Percentiles rank a stretch among this genome's conserved stretches.
phyloP scores from a whole-genome alignment of 2,888 invertebrate species.

The Dioctria rufipes region DNA sequence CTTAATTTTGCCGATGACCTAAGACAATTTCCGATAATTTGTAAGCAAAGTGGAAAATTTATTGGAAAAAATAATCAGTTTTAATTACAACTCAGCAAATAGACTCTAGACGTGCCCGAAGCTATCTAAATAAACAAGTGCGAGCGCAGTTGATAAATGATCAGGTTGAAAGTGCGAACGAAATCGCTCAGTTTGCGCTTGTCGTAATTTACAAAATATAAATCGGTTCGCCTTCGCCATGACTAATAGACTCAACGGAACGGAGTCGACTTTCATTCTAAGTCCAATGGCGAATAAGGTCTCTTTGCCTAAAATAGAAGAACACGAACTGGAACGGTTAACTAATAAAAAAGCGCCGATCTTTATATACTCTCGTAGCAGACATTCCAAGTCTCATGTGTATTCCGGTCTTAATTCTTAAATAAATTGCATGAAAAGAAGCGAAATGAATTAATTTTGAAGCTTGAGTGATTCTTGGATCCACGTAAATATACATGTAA shows the following conservation, averaged over 20 bases:
- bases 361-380: background rate
- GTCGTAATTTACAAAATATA: constrained; percentile 30
- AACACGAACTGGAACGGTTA: background rate
- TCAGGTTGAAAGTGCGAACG: constrained; percentile 27
- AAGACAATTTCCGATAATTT: constrained; percentile 36
- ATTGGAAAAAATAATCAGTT: constrained; percentile 7
- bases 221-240: background rate
- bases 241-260: background rate
- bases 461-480: constrained; percentile 13
- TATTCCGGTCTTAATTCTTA: constrained; percentile 16
- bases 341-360: constrained; percentile 23
- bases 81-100: background rate
- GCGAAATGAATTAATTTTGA: constrained; percentile 13
- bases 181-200: constrained; percentile 14
- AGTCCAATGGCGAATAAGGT: constrained; percentile 17
- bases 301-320: constrained; percentile 32
- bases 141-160: background rate
- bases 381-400: constrained; percentile 2
- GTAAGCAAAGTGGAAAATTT: constrained; percentile 1
- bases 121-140: constrained; percentile 10
- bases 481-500: background rate
- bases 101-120: background rate
- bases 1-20: constrained; percentile 33
- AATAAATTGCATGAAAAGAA: constrained; percentile 1
- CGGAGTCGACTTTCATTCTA: constrained; percentile 8